Conservation (phyloP, 2,113 vertebrate species). For the Parotia lawesii region DNA sequence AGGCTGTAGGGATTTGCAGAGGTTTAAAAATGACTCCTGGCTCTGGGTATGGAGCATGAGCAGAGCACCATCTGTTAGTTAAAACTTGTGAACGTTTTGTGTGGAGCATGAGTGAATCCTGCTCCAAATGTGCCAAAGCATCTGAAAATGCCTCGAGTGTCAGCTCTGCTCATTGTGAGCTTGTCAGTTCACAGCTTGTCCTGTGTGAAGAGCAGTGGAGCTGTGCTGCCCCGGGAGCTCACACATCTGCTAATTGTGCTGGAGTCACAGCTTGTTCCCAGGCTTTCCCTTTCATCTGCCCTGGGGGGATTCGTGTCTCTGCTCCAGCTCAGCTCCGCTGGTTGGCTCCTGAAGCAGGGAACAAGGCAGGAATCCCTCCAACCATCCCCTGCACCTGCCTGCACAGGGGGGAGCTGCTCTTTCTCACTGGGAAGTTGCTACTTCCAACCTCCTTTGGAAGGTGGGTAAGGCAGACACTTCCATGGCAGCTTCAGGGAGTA, state of each 20-base stretch:
- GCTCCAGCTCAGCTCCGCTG: background rate
- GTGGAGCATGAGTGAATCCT: background rate
- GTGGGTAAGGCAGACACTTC: background rate
- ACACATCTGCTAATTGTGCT: background rate
- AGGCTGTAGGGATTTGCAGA: background rate
- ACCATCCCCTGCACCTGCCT: background rate
- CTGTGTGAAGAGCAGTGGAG: background rate
- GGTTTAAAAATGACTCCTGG: slow-evolving; percentile 23
- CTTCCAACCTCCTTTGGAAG: background rate
- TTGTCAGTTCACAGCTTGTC: slow-evolving; percentile 20
- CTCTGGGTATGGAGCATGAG: background rate
- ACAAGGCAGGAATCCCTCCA: background rate
- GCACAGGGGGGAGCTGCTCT: background rate
- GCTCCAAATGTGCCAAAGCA: slow-evolving; percentile 10
- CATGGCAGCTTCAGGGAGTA: background rate
- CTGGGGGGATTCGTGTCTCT: background rate
- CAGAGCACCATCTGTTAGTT: slow-evolving; percentile 44
- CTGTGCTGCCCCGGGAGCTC: background rate
- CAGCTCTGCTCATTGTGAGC: background rate
- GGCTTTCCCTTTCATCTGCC: background rate
- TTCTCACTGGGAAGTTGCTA: accelerated
- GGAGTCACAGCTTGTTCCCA: background rate
- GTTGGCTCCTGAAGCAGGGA: background rate
- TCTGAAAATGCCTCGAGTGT: slow-evolving; percentile 11
- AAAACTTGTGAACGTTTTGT: slow-evolving; percentile 19